phyloP scores from a whole-genome alignment of 2,113 vertebrate genomes.

The Mobula birostris region DNA sequence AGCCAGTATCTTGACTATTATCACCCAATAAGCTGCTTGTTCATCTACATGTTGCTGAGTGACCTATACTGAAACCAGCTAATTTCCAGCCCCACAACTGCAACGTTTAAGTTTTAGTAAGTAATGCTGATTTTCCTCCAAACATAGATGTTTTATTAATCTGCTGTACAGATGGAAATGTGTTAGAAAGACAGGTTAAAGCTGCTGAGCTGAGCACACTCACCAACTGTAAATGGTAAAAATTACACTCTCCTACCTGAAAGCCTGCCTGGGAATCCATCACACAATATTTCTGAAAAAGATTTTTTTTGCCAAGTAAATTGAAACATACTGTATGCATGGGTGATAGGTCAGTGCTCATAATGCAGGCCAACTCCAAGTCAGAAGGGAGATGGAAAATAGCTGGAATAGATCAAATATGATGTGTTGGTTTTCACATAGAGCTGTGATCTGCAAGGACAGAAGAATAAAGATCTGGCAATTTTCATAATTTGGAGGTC shows the following conservation, averaged over 20 bases:
- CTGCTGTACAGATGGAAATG: neutral
- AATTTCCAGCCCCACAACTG: neutral
- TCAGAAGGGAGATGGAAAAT: neutral
- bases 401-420: neutral
- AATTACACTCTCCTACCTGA: neutral
- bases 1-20: neutral
- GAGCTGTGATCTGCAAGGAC: neutral
- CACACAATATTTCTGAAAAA: neutral
- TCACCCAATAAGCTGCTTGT: neutral
- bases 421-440: neutral
- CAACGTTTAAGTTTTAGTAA: neutral
- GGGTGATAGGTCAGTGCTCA: neutral
- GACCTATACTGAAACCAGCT: neutral
- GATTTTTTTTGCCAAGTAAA: neutral
- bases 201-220: neutral
- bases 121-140: neutral
- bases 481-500: neutral
- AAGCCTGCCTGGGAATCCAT: neutral
- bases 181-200: neutral
- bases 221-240: neutral
- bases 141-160: neutral
- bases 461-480: neutral
- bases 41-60: neutral
- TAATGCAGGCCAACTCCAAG: neutral
- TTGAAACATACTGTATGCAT: neutral